phyloP scores from a whole-genome alignment of 1,140 invertebrate genomes.

The Drosophila kepulauana region DNA sequence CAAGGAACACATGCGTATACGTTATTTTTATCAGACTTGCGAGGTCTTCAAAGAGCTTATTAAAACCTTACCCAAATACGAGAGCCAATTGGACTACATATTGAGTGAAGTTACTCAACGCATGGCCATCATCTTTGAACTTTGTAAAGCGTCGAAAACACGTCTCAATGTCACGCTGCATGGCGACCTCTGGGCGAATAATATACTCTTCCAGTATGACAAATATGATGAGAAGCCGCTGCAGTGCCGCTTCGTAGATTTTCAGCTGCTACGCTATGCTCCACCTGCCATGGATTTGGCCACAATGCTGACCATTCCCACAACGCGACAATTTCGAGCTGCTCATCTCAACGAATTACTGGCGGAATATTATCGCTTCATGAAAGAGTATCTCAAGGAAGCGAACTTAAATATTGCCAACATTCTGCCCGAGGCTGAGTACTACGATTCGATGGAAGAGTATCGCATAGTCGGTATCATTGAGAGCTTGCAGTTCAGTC shows the following conservation, averaged over 20 bases:
- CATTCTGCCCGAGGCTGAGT: conserved; percentile 81
- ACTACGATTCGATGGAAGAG: conserved; percentile 84
- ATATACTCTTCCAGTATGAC: conserved; percentile 87
- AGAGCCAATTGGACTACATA: conserved; percentile 72
- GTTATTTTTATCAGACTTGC: conserved; percentile 85
- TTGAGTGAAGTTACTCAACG: conserved; percentile 72
- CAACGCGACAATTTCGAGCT: conserved; percentile 84
- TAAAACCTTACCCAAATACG: conserved; percentile 78
- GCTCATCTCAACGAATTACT: conserved; percentile 84
- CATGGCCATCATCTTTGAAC: conserved; percentile 84
- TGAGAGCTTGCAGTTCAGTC: conserved; percentile 86
- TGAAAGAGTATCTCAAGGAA: conserved; percentile 80
- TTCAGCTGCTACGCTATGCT: conserved; percentile 87
- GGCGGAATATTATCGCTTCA: conserved; percentile 85
- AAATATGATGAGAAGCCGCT: conserved; percentile 76
- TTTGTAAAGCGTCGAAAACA: conserved; percentile 85
- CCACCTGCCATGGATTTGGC: conserved; percentile 86
- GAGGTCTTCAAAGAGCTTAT: conserved; percentile 85
- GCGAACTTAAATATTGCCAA: conserved; percentile 78
- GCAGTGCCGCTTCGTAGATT: conserved; percentile 87
- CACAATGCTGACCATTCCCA: conserved; percentile 86
- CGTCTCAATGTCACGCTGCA: conserved; percentile 87
- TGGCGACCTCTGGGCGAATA: conserved; percentile 88
- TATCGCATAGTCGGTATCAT: conserved; percentile 85
- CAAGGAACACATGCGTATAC: conserved; percentile 71